Conservation (phyloP, 2,113 vertebrate species). For the Puffinus mauretanicus region DNA sequence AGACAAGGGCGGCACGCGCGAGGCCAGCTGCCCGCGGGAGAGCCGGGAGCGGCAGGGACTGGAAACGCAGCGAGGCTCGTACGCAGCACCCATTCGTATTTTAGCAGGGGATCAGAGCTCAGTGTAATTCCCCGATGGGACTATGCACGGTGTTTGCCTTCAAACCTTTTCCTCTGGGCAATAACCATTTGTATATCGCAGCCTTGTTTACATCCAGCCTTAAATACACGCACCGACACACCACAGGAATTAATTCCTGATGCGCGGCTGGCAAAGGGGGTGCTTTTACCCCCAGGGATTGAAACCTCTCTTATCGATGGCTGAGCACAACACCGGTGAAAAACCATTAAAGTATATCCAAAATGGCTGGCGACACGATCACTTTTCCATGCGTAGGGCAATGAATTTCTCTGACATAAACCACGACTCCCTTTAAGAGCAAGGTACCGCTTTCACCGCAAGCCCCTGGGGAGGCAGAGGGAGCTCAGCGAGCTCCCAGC, state of each 20-base stretch:
- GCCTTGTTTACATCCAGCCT: background rate
- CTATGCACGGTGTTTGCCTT: background rate
- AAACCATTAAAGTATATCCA: background rate
- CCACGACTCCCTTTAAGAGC: background rate
- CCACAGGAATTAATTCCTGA: background rate
- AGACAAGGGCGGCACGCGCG: background rate
- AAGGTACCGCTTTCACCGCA: background rate
- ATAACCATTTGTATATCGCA: background rate
- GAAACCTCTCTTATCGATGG: background rate
- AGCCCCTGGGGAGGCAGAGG: background rate
- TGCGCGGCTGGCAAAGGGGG: background rate
- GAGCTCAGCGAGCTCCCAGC: background rate
- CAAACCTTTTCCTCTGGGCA: background rate
- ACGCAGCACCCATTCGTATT: background rate
- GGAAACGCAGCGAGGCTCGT: background rate
- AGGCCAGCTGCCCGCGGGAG: background rate
- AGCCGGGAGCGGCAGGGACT: background rate
- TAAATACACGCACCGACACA: background rate
- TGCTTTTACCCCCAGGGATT: background rate
- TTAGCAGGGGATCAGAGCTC: background rate
- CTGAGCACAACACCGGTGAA: background rate
- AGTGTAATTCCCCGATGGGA: rapidly evolving
- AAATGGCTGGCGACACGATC: background rate
- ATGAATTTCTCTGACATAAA: background rate
- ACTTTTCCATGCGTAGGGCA: background rate